phyloP scores from a whole-genome alignment of 2,113 vertebrate genomes.

The Bufo bufo region DNA sequence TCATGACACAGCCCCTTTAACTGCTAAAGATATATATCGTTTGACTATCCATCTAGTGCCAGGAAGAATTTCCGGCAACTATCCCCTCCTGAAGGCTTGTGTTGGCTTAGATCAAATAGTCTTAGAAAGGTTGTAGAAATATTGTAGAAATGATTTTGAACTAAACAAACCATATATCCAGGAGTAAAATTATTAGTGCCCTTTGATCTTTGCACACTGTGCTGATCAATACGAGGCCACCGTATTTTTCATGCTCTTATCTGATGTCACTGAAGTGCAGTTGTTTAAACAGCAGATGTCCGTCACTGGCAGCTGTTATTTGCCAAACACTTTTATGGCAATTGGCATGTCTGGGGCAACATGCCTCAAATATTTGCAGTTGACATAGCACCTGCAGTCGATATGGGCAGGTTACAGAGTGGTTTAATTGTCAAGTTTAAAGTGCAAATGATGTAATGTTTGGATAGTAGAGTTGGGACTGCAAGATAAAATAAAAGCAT shows the following conservation, averaged over 20 bases:
- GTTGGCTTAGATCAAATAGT: background rate
- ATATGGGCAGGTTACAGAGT: slow-evolving; percentile 1
- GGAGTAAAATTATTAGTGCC: background rate
- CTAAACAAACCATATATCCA: background rate
- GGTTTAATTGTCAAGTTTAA: background rate
- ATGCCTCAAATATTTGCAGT: slow-evolving; percentile 39
- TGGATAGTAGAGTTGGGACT: background rate
- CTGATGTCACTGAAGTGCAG: background rate
- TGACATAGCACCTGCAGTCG: slow-evolving; percentile 6
- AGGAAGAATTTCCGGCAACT: background rate
- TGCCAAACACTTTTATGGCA: slow-evolving; percentile 27
- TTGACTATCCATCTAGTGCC: background rate
- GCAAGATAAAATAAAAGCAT: background rate
- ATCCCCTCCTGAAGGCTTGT: background rate
- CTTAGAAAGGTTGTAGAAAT: background rate
- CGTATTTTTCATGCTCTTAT: slow-evolving; percentile 1
- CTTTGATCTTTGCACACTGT: background rate
- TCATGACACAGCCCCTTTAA: no score
- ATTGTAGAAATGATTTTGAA: background rate
- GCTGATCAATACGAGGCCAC: background rate
- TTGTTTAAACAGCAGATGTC: slow-evolving; percentile 35
- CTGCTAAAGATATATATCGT: no score
- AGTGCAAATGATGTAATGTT: slow-evolving; percentile 18
- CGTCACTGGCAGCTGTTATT: slow-evolving; percentile 27
- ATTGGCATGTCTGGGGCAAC: background rate